phyloP scores from a whole-genome alignment of 2,113 vertebrate species.

The Sander vitreus region DNA sequence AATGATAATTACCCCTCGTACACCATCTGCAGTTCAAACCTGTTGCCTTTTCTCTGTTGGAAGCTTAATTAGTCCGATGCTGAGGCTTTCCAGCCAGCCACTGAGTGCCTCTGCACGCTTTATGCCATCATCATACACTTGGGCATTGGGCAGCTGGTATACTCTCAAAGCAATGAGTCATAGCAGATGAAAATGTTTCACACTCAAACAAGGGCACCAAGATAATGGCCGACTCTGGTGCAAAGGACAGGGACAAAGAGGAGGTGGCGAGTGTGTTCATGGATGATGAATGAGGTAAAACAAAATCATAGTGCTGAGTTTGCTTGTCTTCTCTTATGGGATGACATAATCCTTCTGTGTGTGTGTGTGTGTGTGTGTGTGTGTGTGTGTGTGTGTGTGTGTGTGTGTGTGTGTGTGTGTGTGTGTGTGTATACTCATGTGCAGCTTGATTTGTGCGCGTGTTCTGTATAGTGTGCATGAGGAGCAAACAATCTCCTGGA shows the following conservation, averaged over 20 bases:
- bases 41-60: constrained; percentile 51
- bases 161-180: constrained; percentile 74
- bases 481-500: constrained; percentile 40
- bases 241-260: constrained; percentile 43
- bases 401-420: constrained; percentile 21
- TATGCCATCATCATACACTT: constrained; percentile 75
- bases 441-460: constrained; percentile 14
- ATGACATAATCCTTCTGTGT: constrained; percentile 29
- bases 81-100: constrained; percentile 64
- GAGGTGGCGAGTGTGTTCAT: background rate
- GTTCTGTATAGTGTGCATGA: constrained; percentile 25
- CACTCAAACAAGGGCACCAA: constrained; percentile 71
- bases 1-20: constrained; percentile 25
- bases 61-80: constrained; percentile 75
- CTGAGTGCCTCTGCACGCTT: constrained; percentile 50
- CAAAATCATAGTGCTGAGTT: constrained; percentile 53
- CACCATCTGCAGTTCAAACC: constrained; percentile 63
- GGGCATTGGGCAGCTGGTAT: constrained; percentile 75
- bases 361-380: constrained; percentile 10
- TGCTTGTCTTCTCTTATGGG: constrained; percentile 36
- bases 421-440: background rate
- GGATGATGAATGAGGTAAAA: constrained; percentile 59
- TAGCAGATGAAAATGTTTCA: constrained; percentile 72
- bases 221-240: constrained; percentile 67
- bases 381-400: constrained; percentile 18